A percentile compares a stretch with the other conserved stretches of the same genome.
These are phyloP conservation scores for Chlorodrepanis virens DNA, from an alignment of 2,113 vertebrate species.

Conservation along the genomic window DNA sequence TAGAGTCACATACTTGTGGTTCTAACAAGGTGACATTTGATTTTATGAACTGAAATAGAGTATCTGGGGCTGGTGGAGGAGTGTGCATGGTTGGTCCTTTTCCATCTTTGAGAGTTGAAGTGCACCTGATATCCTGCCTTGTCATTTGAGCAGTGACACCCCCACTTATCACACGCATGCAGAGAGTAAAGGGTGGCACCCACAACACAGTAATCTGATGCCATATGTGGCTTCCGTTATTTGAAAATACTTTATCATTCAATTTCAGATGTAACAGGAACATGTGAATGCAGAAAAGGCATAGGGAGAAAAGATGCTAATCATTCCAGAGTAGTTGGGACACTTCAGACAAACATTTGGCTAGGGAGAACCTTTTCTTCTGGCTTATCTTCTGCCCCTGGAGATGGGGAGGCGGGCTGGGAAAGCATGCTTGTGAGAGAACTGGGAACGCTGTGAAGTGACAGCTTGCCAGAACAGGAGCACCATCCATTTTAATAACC, in stretches of 20 bases:
- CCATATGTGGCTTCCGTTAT: background rate
- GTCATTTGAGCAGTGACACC: background rate
- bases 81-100: background rate
- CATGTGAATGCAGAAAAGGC: background rate
- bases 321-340: slow-evolving; percentile 24
- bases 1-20: background rate
- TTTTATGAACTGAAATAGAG: background rate
- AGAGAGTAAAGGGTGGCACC: background rate
- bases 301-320: slow-evolving; percentile 18
- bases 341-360: slow-evolving; percentile 28
- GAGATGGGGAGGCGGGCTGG: background rate
- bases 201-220: background rate
- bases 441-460: background rate
- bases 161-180: background rate
- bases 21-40: rapidly evolving
- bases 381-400: slow-evolving; percentile 32
- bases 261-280: slow-evolving; percentile 2
- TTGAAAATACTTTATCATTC: slow-evolving; percentile 12
- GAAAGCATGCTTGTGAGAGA: background rate
- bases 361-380: slow-evolving; percentile 28
- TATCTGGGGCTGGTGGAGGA: background rate
- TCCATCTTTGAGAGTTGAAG: background rate
- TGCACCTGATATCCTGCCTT: background rate
- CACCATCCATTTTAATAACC: slow-evolving; percentile 64
- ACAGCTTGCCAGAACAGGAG: slow-evolving; percentile 61